Conservation (phyloP, 2,797 vertebrate genomes). For the Champsocephalus esox region DNA sequence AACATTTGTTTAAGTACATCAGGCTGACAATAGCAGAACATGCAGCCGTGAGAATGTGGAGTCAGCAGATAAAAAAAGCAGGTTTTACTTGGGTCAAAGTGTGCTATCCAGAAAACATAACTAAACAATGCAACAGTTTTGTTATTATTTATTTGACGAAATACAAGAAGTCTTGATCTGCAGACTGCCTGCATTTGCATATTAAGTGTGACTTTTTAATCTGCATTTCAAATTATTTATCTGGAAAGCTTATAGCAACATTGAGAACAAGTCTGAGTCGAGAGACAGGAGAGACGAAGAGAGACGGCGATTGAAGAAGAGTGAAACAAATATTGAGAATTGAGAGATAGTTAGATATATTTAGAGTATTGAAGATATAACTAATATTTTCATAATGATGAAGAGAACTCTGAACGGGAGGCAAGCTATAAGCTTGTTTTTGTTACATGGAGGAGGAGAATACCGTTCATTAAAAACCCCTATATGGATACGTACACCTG, state of each 20-base stretch:
- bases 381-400: no score
- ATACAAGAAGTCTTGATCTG: neutral
- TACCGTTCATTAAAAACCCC: no score
- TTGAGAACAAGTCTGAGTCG: neutral
- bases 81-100: neutral
- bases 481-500: no score
- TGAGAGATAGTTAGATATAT: no score
- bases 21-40: neutral
- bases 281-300: no score
- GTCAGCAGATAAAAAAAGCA: neutral
- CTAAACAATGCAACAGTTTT: neutral
- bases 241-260: neutral
- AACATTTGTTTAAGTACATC: neutral
- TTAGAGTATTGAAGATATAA: no score
- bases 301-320: no score
- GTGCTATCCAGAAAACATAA: neutral
- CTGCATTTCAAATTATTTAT: neutral
- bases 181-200: neutral
- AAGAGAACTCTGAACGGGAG: no score
- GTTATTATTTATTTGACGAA: neutral
- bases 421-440: no score
- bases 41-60: neutral
- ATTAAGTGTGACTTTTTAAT: neutral
- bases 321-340: no score
- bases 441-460: no score